Evolutionary conservation across 2,888 invertebrate genomes (phyloP).

Genomic region (Sesia apiformis): DNA sequence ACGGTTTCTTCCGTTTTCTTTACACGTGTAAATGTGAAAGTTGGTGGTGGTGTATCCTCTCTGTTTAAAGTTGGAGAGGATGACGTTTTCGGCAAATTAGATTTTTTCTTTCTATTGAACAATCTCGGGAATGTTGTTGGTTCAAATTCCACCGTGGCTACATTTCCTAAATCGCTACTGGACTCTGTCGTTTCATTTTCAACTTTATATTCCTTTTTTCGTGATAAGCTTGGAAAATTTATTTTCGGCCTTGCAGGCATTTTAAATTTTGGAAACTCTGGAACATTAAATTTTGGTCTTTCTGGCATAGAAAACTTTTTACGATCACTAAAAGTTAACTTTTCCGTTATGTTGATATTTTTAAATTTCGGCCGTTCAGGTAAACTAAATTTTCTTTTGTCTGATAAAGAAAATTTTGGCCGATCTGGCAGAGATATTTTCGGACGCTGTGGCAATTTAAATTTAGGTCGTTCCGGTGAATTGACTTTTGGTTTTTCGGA

Average conservation of each 20-base stretch:
- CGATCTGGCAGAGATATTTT: conserved; percentile 73
- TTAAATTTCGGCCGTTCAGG: conserved; percentile 76
- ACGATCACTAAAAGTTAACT: conserved; percentile 70
- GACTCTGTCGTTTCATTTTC: conserved; percentile 50
- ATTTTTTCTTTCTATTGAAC: conserved; percentile 67
- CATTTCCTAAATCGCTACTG: conserved; percentile 47
- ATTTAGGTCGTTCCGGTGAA: conserved; percentile 72
- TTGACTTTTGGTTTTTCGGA: conserved; percentile 74
- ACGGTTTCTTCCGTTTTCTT: conserved; percentile 67
- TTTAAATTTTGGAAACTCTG: conserved; percentile 73
- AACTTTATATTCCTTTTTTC: conserved; percentile 60
- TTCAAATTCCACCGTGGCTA: conserved; percentile 79
- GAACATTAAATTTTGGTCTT: conserved; percentile 67
- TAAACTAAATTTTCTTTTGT: conserved; percentile 78
- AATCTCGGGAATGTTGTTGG: conserved; percentile 87
- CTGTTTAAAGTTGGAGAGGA: conserved; percentile 68
- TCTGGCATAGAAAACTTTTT: conserved; percentile 78
- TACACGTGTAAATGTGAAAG: conserved; percentile 79
- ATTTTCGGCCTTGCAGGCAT: conserved; percentile 77
- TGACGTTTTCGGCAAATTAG: conserved; percentile 59
- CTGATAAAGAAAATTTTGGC: conserved; percentile 73
- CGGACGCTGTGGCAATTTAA: conserved; percentile 68
- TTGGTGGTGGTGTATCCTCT: conserved; percentile 76
- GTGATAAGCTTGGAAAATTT: conserved; percentile 76
- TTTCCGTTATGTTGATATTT: conserved; percentile 65